A percentile compares a stretch with the other conserved stretches of the same genome.
Conservation (phyloP, 2,888 invertebrate species). For the Philopedon plagiatum region DNA sequence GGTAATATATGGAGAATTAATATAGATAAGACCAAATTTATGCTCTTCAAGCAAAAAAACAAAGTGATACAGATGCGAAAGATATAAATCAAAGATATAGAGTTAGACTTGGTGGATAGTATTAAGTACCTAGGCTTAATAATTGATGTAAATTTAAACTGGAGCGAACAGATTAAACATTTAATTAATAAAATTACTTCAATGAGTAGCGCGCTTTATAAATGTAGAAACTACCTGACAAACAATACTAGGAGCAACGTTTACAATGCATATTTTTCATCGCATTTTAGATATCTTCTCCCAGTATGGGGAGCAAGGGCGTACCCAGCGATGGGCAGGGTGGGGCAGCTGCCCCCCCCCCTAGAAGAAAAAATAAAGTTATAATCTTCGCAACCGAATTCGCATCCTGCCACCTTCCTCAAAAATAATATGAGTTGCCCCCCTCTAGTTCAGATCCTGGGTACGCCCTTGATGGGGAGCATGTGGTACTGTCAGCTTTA, state of each 20-base stretch:
- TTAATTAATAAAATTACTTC: not conserved
- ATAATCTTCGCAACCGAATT: too few species aligned
- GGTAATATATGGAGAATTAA: constrained; percentile 10
- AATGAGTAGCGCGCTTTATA: constrained; percentile 1
- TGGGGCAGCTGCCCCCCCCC: too few species aligned
- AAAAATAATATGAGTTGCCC: too few species aligned
- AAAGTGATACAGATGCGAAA: not conserved
- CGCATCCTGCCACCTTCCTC: too few species aligned
- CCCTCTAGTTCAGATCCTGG: too few species aligned
- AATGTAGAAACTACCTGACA: not conserved
- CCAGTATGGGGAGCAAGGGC: constrained; percentile 8
- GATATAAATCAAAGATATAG: not conserved
- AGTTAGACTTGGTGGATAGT: not conserved
- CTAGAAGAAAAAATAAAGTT: too few species aligned
- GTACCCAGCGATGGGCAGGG: too few species aligned
- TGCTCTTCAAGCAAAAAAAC: constrained; percentile 16
- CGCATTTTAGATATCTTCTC: not conserved
- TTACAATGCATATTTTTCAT: constrained; percentile 3
- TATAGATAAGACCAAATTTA: constrained; percentile 17
- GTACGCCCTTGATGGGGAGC: too few species aligned
- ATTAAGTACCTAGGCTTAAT: constrained; percentile 16
- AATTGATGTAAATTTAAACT: not conserved
- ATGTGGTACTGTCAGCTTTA: not conserved
- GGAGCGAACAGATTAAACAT: not conserved
- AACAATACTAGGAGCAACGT: not conserved